A percentile compares a stretch with the other conserved stretches of the same genome.
Evolutionary conservation across 2,113 vertebrate species (phyloP).

Genomic region (Pedionomus torquatus): DNA sequence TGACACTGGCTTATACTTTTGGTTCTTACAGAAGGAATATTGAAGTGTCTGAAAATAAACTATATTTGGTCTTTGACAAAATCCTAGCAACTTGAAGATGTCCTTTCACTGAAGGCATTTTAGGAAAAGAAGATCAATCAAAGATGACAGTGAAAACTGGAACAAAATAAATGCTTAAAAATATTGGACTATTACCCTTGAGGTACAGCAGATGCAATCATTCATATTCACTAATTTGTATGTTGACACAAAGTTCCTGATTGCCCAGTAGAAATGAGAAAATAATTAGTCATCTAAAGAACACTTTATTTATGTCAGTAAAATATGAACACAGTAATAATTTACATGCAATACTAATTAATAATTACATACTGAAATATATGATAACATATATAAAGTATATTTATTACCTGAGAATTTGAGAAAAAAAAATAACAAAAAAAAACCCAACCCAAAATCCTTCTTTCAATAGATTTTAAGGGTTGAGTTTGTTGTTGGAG

Average conservation of each 20-base stretch:
- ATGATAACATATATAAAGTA: neutral
- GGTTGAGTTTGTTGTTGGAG: neutral
- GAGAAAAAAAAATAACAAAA: too few species aligned
- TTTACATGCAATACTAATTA: neutral
- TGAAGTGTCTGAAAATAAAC: neutral
- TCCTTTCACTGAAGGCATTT: neutral
- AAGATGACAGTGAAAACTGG: neutral
- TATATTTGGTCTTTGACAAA: neutral
- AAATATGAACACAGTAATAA: neutral
- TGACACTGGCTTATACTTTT: neutral
- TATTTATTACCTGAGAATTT: neutral
- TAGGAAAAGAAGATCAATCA: neutral
- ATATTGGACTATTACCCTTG: neutral
- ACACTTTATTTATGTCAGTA: neutral
- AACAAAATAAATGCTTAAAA: neutral
- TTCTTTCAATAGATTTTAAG: neutral
- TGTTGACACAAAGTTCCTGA: neutral
- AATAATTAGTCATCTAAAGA: neutral
- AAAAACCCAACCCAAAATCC: fast-evolving
- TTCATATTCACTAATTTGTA: neutral
- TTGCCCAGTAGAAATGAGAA: neutral
- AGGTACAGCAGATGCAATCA: neutral
- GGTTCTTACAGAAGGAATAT: neutral
- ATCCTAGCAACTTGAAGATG: neutral
- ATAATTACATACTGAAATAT: neutral